Conservation (phyloP, 1,140 invertebrate species). For the Drosophila parabipectinata region DNA sequence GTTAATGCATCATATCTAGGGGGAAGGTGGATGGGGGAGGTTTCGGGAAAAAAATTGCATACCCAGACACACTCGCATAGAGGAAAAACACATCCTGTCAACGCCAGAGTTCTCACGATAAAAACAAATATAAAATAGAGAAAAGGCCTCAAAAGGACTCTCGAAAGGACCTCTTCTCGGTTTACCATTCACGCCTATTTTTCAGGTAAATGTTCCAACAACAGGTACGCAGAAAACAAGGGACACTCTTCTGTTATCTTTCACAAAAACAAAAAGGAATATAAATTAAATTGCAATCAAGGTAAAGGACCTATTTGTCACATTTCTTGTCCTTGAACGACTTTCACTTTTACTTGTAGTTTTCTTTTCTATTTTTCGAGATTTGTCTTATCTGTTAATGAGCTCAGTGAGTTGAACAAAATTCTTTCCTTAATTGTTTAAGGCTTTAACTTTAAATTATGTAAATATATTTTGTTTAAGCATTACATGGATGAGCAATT, state of each 20-base stretch:
- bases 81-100: constrained; percentile 27
- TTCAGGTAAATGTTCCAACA: constrained; percentile 17
- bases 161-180: constrained; percentile 25
- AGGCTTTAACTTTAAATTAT: constrained; percentile 34
- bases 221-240: background rate
- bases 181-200: constrained; percentile 32
- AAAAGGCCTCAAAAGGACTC: constrained; percentile 9
- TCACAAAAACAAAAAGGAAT: constrained; percentile 4
- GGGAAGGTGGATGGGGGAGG: background rate
- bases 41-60: constrained; percentile 3
- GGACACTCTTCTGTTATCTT: constrained; percentile 13
- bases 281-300: constrained; percentile 24
- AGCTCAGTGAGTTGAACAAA: constrained; percentile 28
- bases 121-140: constrained; percentile 1
- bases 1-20: constrained; percentile 2
- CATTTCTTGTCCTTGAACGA: constrained; percentile 8
- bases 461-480: constrained; percentile 26
- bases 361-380: background rate
- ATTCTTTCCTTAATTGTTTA: background rate
- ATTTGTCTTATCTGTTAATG: constrained; percentile 38
- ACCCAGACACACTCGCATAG: background rate
- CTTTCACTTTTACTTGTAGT: constrained; percentile 55
- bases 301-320: constrained; percentile 1
- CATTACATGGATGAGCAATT: constrained; percentile 51
- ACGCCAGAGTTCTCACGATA: constrained; percentile 29